Evolutionary conservation across 2,797 vertebrate genomes (phyloP).

Genomic region (Lophotriccus pileatus): DNA sequence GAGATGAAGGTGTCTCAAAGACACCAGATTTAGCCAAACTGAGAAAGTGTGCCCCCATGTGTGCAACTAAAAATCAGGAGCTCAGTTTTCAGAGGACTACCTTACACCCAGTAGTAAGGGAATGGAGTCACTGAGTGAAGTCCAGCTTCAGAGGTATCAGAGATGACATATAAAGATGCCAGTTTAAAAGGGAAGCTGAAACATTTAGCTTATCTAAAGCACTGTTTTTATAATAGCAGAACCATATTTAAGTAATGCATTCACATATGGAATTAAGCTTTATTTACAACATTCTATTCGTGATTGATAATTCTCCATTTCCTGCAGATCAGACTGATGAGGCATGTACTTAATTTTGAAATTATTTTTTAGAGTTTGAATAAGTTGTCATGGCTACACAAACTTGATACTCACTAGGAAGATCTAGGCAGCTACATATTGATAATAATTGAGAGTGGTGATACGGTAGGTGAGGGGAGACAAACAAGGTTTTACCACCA

Average conservation of each 20-base stretch:
- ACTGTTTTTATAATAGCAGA: not conserved
- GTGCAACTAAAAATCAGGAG: not conserved
- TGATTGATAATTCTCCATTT: slow-evolving; percentile 25
- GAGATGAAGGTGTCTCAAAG: not conserved
- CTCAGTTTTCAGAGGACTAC: not conserved
- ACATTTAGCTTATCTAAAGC: not conserved
- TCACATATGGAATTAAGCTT: slow-evolving; percentile 12
- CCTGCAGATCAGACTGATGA: slow-evolving; percentile 37
- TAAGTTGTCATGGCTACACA: not conserved
- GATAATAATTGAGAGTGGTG: not conserved
- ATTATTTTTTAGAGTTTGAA: not conserved
- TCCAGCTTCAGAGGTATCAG: not conserved
- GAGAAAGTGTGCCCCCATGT: not conserved
- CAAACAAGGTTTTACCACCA: not conserved
- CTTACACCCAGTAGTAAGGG: not conserved
- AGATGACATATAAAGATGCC: not conserved
- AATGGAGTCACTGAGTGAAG: not conserved
- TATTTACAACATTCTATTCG: slow-evolving; percentile 42
- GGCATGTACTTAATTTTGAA: not conserved
- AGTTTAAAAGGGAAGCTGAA: not conserved
- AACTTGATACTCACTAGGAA: not conserved
- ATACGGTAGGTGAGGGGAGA: not conserved
- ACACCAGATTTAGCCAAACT: not conserved
- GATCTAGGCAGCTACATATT: not conserved
- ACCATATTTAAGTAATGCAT: not conserved